Evolutionary conservation across 37 sponge, comb jelly and placozoan species (phyloP).

Genomic region (Cliona cf. orientalis): DNA sequence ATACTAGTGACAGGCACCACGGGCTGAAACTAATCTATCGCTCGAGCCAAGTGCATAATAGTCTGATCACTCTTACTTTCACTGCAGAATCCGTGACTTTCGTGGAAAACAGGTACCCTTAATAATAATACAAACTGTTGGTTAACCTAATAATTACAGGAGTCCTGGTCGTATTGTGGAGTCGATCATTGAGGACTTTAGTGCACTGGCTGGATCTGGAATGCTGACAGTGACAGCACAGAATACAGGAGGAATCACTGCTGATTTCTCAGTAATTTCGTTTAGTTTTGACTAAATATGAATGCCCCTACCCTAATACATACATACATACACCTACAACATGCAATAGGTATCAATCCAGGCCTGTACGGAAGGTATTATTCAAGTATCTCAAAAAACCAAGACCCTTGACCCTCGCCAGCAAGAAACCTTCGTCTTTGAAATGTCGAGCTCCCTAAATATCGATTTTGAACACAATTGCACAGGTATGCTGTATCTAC

Average conservation of each 20-base stretch:
- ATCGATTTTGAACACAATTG: constrained; percentile 71
- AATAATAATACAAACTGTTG: neutral
- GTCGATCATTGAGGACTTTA: constrained; percentile 74
- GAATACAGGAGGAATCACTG: constrained; percentile 74
- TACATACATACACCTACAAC: neutral
- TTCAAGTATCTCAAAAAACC: constrained; percentile 62
- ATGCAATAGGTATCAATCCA: constrained; percentile 56
- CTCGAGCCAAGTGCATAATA: constrained; percentile 60
- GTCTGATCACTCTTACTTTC: constrained; percentile 80
- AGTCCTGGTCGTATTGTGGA: constrained; percentile 83
- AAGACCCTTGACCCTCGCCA: constrained; percentile 58
- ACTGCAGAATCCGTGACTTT: constrained; percentile 73
- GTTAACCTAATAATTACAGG: constrained; percentile 25
- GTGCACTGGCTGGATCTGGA: constrained; percentile 63
- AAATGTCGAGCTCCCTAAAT: constrained; percentile 69
- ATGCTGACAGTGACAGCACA: constrained; percentile 67
- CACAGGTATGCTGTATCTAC: constrained; percentile 60
- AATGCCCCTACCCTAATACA: neutral
- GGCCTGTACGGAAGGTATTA: constrained; percentile 77
- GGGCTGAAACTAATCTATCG: constrained; percentile 50
- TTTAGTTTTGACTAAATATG: neutral
- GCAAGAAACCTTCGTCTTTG: constrained; percentile 50
- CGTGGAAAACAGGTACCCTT: constrained; percentile 65
- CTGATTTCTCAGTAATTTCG: constrained; percentile 69
- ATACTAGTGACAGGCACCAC: neutral